Evolutionary conservation across 2,888 invertebrate genomes (phyloP).

Genomic region (Hedya salicella): DNA sequence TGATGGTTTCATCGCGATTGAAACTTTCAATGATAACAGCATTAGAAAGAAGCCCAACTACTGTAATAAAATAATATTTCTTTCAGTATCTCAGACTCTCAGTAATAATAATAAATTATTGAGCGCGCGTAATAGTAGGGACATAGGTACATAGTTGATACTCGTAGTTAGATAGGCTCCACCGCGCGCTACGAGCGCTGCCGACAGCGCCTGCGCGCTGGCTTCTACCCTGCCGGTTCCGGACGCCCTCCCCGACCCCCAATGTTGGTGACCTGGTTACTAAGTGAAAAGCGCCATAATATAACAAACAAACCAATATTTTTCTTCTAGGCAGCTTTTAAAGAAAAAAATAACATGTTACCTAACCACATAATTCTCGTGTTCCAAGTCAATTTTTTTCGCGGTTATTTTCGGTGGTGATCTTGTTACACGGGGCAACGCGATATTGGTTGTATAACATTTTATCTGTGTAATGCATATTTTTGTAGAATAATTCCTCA

Average conservation of each 20-base stretch:
- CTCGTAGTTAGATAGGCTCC: neutral
- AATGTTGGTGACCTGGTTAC: constrained; percentile 16
- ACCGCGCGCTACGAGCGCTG: neutral
- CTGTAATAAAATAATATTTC: too few species aligned
- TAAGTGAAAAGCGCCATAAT: constrained; percentile 10
- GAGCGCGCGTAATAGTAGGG: neutral
- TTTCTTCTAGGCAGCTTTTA: neutral
- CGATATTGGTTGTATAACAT: neutral
- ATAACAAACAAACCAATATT: constrained; percentile 11
- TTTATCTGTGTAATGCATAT: neutral
- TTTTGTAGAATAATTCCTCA: neutral
- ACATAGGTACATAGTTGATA: too few species aligned
- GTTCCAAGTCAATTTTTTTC: neutral
- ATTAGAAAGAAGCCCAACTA: too few species aligned
- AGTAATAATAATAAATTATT: too few species aligned
- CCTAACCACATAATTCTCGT: neutral
- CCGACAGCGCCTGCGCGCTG: constrained; percentile 20
- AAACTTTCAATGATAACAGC: too few species aligned
- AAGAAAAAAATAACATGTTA: neutral
- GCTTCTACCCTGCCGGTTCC: constrained; percentile 6
- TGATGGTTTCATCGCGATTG: too few species aligned
- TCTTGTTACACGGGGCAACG: neutral
- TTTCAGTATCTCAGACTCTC: too few species aligned
- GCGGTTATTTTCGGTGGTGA: neutral
- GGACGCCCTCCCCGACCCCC: constrained; percentile 9